Evolutionary conservation across 1,140 invertebrate genomes (phyloP), one percentile per base, ranked within the genome.

Genomic region (Leptinotarsa defecta): DNA sequence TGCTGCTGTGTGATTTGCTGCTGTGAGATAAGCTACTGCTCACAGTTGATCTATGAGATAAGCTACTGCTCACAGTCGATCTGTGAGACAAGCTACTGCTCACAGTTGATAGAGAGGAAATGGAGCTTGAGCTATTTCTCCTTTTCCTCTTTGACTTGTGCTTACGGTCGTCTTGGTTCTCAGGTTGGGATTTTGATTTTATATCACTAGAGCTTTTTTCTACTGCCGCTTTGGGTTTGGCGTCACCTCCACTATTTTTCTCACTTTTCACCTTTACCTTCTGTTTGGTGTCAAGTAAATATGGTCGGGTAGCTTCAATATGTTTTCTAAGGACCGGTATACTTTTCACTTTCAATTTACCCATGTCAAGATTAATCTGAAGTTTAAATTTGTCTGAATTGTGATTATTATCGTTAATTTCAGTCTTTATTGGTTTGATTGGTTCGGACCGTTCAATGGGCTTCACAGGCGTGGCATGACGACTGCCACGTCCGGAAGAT

Each of bases 81-180:
- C 72, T 81, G 24, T 83, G 79, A 20, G 78, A 82, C 69, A 71
- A 71, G 19, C 79, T 81, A 68, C 78, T 82, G 75, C 81, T 84
- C 17, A 82, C 77, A 17, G 81, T 82, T n/a, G 84, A 85, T 71
- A 82, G 67, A 3, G 84, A 84, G 15, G 87, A 87, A 27, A 86
- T 84, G 1, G 88, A 89, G 82, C 87, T 89, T 75, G 86, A 85
- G 79, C 88, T 89, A 61, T 86, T 83, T 75, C 86, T 87, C 79
- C 88, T 83, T 86, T 89, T 88, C 71, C 88, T 83, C 79, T 88
- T 84, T 82, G 74, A 73, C 75, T 79, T 79, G 52, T 79, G 76
- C 71, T 76, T 77, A 15, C 67, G 34, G 61, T 81, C 76, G 19
- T 43, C 17, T 4, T 74, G 49, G 34, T 34, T 61, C 22, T 65